phyloP scores from a whole-genome alignment of 1,140 invertebrate species.

The Philaenus spumarius region DNA sequence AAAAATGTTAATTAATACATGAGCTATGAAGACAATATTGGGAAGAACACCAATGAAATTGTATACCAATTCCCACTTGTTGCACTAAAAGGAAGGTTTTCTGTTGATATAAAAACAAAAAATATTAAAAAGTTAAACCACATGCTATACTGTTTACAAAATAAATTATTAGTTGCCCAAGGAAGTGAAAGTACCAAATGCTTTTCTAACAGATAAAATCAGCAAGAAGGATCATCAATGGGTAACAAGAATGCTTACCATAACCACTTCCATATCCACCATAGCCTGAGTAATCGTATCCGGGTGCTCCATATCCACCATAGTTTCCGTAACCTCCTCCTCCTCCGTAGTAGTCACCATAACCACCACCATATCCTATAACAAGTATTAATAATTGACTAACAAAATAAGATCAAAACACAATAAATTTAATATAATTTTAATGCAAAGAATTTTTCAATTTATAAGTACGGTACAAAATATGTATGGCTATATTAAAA shows the following conservation, averaged over 20 bases:
- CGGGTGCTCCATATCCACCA: slow-evolving; percentile 14
- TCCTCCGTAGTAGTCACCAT: slow-evolving; percentile 33
- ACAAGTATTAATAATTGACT: neutral
- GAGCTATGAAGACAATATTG: no score
- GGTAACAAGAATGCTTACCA: slow-evolving; percentile 49
- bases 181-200: neutral
- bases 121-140: no score
- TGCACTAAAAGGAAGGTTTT: neutral
- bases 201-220: slow-evolving; percentile 23
- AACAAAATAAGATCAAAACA: no score
- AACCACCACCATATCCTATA: slow-evolving; percentile 28
- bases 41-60: no score
- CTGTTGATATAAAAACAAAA: neutral
- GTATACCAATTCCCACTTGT: neutral
- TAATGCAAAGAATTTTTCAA: no score
- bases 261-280: slow-evolving; percentile 64
- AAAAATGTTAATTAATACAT: no score
- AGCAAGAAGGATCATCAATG: slow-evolving; percentile 37
- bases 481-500: no score
- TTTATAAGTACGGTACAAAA: no score
- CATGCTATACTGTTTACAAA: no score
- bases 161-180: no score
- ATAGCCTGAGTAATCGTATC: slow-evolving; percentile 56
- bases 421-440: no score
- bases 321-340: slow-evolving; percentile 51